Conservation (phyloP, 2,888 invertebrate species). For the Meganola albula region DNA sequence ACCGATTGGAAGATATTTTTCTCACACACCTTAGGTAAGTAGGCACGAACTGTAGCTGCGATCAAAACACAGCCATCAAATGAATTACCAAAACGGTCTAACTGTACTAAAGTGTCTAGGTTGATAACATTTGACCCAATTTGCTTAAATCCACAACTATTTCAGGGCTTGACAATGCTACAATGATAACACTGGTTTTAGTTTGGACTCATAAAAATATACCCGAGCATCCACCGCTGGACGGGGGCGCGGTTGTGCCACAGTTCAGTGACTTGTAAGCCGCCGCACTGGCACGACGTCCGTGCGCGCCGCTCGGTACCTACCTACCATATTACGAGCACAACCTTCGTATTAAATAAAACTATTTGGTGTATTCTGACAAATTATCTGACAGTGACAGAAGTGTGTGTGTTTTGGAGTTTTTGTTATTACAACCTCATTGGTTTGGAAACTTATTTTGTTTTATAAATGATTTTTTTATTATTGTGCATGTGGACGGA, state of each 20-base stretch:
- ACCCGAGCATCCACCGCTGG: slow-evolving; percentile 44
- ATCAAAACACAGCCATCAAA: slow-evolving; percentile 11
- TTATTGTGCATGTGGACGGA: slow-evolving; percentile 55
- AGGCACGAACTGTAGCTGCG: slow-evolving; percentile 8
- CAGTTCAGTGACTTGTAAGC: slow-evolving; percentile 70
- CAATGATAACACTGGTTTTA: slow-evolving; percentile 59
- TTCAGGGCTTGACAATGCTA: slow-evolving; percentile 64
- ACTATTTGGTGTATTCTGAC: slow-evolving; percentile 42
- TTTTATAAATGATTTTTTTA: slow-evolving; percentile 31
- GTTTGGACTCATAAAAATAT: slow-evolving; percentile 56
- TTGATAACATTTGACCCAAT: slow-evolving; percentile 57
- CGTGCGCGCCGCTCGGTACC: slow-evolving; percentile 28
- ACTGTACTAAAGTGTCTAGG: slow-evolving; percentile 19
- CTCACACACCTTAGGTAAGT: too few relatives aligned
- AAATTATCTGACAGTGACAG: slow-evolving; percentile 61
- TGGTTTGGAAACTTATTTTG: slow-evolving; percentile 30
- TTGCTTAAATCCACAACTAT: slow-evolving; percentile 55
- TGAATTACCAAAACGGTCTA: slow-evolving; percentile 14
- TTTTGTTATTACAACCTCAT: too few relatives aligned
- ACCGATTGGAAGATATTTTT: too few relatives aligned
- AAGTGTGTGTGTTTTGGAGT: slow-evolving; percentile 45
- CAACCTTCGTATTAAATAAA: too few relatives aligned
- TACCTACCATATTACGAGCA: slow-evolving; percentile 32
- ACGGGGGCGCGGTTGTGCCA: slow-evolving; percentile 48
- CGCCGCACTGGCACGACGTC: slow-evolving; percentile 44